Conservation (phyloP, 1,140 invertebrate genomes). For the Temnothorax nylanderi region DNA sequence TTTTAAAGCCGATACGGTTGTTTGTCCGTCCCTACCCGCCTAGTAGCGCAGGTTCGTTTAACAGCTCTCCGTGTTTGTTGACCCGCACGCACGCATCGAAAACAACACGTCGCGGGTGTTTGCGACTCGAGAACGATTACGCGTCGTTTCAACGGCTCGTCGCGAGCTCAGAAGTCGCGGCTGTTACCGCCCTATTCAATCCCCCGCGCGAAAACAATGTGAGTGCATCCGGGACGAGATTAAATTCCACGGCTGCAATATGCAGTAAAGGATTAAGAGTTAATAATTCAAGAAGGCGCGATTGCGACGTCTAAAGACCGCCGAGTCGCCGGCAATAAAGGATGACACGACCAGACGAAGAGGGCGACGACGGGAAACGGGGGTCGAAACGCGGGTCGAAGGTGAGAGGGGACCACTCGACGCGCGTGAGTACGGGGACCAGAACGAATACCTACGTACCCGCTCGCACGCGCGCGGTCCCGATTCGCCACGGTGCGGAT, state of each 20-base stretch:
- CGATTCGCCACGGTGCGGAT: conserved; percentile 70
- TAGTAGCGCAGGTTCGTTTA: conserved; percentile 32
- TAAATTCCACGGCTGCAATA: conserved; percentile 58
- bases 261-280: conserved; percentile 71
- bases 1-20: conserved; percentile 51
- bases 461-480: conserved; percentile 46
- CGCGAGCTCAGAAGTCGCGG: conserved; percentile 34
- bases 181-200: conserved; percentile 38
- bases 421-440: conserved; percentile 14
- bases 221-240: conserved; percentile 42
- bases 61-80: conserved; percentile 47
- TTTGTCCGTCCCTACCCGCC: conserved; percentile 37
- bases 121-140: conserved; percentile 27
- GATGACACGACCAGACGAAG: neutral
- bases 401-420: conserved; percentile 56
- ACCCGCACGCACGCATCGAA: conserved; percentile 51
- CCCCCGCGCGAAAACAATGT: conserved; percentile 29
- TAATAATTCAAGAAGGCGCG: conserved; percentile 69
- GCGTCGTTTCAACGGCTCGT: conserved; percentile 19
- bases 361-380: conserved; percentile 51
- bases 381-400: conserved; percentile 70
- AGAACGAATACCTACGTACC: conserved; percentile 1
- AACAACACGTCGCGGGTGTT: conserved; percentile 48
- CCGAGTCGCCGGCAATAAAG: conserved; percentile 67
- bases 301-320: conserved; percentile 54